Percentiles rank a stretch among this genome's conserved stretches.
Evolutionary conservation across 2,888 invertebrate genomes (phyloP).

Genomic region (Nineta flava): DNA sequence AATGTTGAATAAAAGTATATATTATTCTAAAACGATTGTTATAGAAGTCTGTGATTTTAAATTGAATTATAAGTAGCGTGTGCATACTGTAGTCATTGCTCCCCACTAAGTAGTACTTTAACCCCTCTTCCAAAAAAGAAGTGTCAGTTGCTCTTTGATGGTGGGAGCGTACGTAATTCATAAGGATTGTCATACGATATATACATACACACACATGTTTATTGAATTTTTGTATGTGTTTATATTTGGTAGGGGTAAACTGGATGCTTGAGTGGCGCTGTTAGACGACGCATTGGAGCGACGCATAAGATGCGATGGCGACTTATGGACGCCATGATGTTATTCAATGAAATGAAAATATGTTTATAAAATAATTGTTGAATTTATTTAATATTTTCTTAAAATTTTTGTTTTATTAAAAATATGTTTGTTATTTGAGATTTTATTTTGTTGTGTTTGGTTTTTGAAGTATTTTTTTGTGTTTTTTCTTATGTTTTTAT

Average conservation of each 20-base stretch:
- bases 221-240: no score
- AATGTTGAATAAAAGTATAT: no score
- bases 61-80: no score
- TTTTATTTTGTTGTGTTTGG: not conserved
- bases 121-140: no score
- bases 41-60: no score
- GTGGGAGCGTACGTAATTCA: no score
- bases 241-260: not conserved
- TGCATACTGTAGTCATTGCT: no score
- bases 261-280: not conserved
- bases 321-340: not conserved
- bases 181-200: no score
- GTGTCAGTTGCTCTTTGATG: no score
- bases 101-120: no score
- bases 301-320: not conserved
- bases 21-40: no score
- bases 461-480: not conserved
- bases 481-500: not conserved
- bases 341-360: not conserved
- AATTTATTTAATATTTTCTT: not conserved
- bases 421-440: not conserved
- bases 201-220: no score
- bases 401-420: not conserved
- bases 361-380: not conserved
- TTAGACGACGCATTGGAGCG: not conserved